Evolutionary conservation across 2,888 invertebrate genomes (phyloP).

Genomic region (Chironomus riparius): DNA sequence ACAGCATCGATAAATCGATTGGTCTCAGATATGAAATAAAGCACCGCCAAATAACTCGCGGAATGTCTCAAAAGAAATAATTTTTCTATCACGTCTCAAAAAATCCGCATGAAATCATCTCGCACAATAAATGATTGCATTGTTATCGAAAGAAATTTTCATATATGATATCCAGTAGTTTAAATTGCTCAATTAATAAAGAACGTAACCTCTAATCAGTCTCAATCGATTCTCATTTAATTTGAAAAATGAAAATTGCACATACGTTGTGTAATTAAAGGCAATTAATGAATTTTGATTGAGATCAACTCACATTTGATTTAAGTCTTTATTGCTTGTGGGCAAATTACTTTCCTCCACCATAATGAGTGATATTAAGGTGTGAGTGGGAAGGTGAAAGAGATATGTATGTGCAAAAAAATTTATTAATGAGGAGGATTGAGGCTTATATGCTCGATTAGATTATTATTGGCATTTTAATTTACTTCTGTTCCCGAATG

Average conservation of each 20-base stretch:
- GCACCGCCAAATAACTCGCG: not conserved
- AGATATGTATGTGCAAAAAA: too few relatives aligned
- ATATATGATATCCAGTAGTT: not conserved
- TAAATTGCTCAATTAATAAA: not conserved
- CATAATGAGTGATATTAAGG: too few relatives aligned
- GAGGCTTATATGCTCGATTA: too few relatives aligned
- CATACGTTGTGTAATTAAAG: not conserved
- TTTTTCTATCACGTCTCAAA: not conserved
- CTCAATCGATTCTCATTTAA: not conserved
- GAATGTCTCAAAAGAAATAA: not conserved
- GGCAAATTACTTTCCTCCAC: too few relatives aligned
- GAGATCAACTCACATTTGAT: slow-evolving; percentile 1
- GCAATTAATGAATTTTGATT: slow-evolving; percentile 15
- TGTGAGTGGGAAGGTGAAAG: too few relatives aligned
- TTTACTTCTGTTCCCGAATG: too few relatives aligned
- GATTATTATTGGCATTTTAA: too few relatives aligned
- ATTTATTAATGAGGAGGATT: too few relatives aligned
- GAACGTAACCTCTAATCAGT: not conserved
- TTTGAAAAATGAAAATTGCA: not conserved
- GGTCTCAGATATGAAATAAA: not conserved
- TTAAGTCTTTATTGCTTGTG: not conserved
- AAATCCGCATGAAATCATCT: not conserved
- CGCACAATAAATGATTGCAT: not conserved
- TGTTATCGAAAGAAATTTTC: not conserved
- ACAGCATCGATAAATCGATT: not conserved